Conservation (phyloP, 2,888 invertebrate genomes). For the Cryptops parisi region DNA sequence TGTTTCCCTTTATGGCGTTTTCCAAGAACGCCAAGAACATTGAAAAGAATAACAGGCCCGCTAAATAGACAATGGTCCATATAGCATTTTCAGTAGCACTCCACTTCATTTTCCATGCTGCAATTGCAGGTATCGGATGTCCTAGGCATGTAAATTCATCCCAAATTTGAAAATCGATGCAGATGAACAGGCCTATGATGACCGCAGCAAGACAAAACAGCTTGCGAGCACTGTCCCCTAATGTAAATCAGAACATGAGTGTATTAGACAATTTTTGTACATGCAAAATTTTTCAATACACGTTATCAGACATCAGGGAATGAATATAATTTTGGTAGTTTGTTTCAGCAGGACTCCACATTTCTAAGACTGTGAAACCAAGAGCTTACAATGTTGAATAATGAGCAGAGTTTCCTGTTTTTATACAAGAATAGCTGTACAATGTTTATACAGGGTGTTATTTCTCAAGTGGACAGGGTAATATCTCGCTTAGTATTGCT, state of each 20-base stretch:
- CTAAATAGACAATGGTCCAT: slow-evolving; percentile 17
- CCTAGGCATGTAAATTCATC: slow-evolving; percentile 19
- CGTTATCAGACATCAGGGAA: no score
- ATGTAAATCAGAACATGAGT: no score
- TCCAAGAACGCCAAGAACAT: slow-evolving; percentile 14
- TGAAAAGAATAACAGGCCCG: slow-evolving; percentile 12
- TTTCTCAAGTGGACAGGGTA: no score
- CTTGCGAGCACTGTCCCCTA: slow-evolving; percentile 15
- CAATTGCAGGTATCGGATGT: slow-evolving; percentile 4
- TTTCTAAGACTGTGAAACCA: not conserved
- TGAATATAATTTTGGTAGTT: no score
- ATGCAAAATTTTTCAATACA: not conserved
- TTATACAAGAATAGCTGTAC: no score
- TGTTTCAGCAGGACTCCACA: no score
- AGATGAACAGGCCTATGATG: slow-evolving; percentile 18
- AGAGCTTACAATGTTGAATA: no score
- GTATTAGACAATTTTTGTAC: not conserved
- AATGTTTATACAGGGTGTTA: no score
- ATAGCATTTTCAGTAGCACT: slow-evolving; percentile 15
- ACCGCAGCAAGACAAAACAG: slow-evolving; percentile 15
- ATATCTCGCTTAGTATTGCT: no score
- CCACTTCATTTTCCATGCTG: slow-evolving; percentile 8
- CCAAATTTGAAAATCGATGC: slow-evolving; percentile 19
- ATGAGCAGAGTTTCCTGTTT: no score
- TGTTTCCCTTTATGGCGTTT: slow-evolving; percentile 12